These are phyloP conservation scores for Linhomoeus sp. DNA, from an alignment of 2,888 invertebrate species.

Conservation along the genomic window DNA sequence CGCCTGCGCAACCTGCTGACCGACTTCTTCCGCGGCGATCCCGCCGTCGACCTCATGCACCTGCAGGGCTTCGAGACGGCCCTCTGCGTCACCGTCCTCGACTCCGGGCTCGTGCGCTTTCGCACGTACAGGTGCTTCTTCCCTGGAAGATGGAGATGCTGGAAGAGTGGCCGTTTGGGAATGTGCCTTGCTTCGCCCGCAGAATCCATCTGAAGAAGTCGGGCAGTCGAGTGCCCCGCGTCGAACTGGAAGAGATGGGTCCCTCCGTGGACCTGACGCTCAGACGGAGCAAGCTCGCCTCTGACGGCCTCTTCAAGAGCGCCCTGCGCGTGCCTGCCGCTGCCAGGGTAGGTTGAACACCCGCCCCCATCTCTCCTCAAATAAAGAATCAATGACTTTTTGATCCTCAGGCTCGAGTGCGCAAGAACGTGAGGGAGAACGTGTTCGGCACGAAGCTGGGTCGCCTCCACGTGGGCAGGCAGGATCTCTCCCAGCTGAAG, in stretches of 20 bases:
- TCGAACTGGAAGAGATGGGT: slow-evolving; percentile 81
- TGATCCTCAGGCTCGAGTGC: too few relatives aligned
- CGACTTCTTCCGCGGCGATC: slow-evolving; percentile 76
- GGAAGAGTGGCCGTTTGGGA: too few relatives aligned
- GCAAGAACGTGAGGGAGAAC: slow-evolving; percentile 36
- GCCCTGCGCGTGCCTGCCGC: slow-evolving; percentile 26
- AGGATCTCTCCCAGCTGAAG: slow-evolving; percentile 57
- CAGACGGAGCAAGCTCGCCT: slow-evolving; percentile 65
- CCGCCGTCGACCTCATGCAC: slow-evolving; percentile 50
- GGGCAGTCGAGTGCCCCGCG: slow-evolving; percentile 61
- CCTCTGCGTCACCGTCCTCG: slow-evolving; percentile 62
- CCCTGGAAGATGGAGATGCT: too few relatives aligned
- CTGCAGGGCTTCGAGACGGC: slow-evolving; percentile 84
- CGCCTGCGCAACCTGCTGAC: slow-evolving; percentile 63
- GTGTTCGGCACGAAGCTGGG: slow-evolving; percentile 66
- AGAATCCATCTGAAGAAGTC: slow-evolving; percentile 73
- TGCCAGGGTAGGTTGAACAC: slow-evolving; percentile 20
- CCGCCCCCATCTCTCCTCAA: too few relatives aligned
- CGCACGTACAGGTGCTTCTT: slow-evolving; percentile 49
- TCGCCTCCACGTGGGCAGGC: slow-evolving; percentile 70
- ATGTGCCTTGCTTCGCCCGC: too few relatives aligned
- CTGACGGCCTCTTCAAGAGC: slow-evolving; percentile 49
- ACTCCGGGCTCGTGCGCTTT: slow-evolving; percentile 50
- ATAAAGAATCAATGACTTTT: too few relatives aligned
- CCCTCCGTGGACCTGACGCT: slow-evolving; percentile 70